Evolutionary conservation across 2,888 invertebrate species (phyloP).

Genomic region (Pantelozetes paolii): DNA sequence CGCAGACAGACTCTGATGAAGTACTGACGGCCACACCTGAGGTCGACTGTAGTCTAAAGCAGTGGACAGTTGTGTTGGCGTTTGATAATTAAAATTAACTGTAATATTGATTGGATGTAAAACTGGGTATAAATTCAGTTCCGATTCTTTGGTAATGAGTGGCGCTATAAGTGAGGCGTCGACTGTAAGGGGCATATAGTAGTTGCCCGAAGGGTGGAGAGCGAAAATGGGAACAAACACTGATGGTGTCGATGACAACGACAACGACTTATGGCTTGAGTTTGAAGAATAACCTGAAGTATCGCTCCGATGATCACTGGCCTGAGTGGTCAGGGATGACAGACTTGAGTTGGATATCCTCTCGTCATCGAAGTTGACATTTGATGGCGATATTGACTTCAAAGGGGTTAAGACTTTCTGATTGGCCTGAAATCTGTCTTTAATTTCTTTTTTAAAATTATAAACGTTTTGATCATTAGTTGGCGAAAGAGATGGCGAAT

Average conservation of each 20-base stretch:
- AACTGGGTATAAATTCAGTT: slow-evolving; percentile 54
- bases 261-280: slow-evolving; percentile 31
- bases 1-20: not conserved
- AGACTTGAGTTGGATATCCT: not conserved
- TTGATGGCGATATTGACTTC: slow-evolving; percentile 11
- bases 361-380: not conserved
- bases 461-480: slow-evolving; percentile 55
- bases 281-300: slow-evolving; percentile 33
- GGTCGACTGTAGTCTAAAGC: slow-evolving; percentile 66
- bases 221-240: slow-evolving; percentile 60
- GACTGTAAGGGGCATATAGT: slow-evolving; percentile 79
- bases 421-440: slow-evolving; percentile 68
- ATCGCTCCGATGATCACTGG: not conserved
- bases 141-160: slow-evolving; percentile 55
- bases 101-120: slow-evolving; percentile 83
- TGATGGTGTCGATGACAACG: slow-evolving; percentile 7
- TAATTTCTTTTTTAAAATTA: slow-evolving; percentile 92
- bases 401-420: slow-evolving; percentile 43
- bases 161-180: slow-evolving; percentile 65
- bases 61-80: not conserved
- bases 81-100: slow-evolving; percentile 56
- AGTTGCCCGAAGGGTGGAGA: slow-evolving; percentile 78
- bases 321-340: slow-evolving; percentile 22
- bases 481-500: slow-evolving; percentile 15
- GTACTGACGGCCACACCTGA: not conserved